Conservation (phyloP, 64 coral and sea anemone genomes). For the Actinia equina region DNA sequence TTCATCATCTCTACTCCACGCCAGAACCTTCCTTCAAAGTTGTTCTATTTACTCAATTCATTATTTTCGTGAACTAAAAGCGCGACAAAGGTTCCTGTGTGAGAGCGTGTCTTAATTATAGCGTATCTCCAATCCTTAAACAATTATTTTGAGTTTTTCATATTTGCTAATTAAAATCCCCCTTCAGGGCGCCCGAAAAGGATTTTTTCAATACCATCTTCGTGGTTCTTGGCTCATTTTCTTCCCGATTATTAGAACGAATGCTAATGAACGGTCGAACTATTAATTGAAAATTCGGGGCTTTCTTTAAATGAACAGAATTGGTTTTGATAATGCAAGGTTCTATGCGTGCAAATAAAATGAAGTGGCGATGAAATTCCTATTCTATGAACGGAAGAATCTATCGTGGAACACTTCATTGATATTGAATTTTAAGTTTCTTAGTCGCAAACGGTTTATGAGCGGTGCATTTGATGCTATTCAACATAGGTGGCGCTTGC, state of each 20-base stretch:
- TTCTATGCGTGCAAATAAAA: background rate
- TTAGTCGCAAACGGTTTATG: background rate
- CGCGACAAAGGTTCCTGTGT: background rate
- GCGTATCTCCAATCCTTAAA: background rate
- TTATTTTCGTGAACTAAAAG: background rate
- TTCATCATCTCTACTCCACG: background rate
- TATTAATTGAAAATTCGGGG: background rate
- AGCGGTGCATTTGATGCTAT: background rate
- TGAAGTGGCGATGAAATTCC: background rate
- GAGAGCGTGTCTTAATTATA: background rate
- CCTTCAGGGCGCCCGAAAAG: background rate
- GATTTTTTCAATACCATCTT: background rate
- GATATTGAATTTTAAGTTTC: background rate
- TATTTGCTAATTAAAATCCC: constrained; percentile 3
- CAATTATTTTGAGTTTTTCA: constrained; percentile 5
- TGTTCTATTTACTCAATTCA: background rate
- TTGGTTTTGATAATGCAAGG: background rate
- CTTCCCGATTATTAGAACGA: background rate
- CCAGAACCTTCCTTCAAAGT: background rate
- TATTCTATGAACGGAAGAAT: background rate
- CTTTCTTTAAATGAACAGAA: background rate
- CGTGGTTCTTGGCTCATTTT: background rate
- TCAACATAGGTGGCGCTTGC: background rate
- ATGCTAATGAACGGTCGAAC: background rate
- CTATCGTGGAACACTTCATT: background rate